Conservation (phyloP, 2,888 invertebrate genomes). For the Galeruca laticollis region DNA sequence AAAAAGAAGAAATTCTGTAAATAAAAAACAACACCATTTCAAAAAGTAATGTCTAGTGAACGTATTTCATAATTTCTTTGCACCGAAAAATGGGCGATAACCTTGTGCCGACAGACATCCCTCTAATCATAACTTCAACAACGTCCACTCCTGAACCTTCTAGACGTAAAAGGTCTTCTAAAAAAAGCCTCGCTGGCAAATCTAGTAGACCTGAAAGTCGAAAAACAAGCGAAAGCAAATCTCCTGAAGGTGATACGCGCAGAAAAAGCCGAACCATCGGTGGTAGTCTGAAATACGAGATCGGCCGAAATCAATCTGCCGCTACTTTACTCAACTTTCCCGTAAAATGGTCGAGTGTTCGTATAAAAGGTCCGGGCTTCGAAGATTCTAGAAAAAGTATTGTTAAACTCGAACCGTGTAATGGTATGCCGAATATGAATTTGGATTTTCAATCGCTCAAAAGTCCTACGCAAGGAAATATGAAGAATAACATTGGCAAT, state of each 20-base stretch:
- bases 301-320: slow-evolving; percentile 62
- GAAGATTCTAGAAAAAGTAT: slow-evolving; percentile 74
- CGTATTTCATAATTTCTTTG: not conserved
- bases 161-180: slow-evolving; percentile 39
- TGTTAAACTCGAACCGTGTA: slow-evolving; percentile 76
- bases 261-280: slow-evolving; percentile 53
- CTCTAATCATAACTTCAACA: slow-evolving; percentile 61
- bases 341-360: slow-evolving; percentile 75
- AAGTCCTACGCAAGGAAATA: slow-evolving; percentile 58
- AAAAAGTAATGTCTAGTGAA: no score
- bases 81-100: slow-evolving; percentile 52
- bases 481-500: slow-evolving; percentile 63
- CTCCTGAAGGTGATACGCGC: slow-evolving; percentile 36
- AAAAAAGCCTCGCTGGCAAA: slow-evolving; percentile 38
- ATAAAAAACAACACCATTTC: not conserved
- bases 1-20: not conserved
- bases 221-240: slow-evolving; percentile 47
- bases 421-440: slow-evolving; percentile 66
- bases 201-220: slow-evolving; percentile 46
- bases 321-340: slow-evolving; percentile 62
- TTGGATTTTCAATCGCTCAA: slow-evolving; percentile 60
- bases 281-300: slow-evolving; percentile 64
- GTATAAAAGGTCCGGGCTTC: slow-evolving; percentile 74
- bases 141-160: slow-evolving; percentile 56
- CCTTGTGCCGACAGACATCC: slow-evolving; percentile 58